Percentiles rank a stretch among this genome's conserved stretches.
phyloP scores from a whole-genome alignment of 2,797 vertebrate genomes.

The Nasua narica region DNA sequence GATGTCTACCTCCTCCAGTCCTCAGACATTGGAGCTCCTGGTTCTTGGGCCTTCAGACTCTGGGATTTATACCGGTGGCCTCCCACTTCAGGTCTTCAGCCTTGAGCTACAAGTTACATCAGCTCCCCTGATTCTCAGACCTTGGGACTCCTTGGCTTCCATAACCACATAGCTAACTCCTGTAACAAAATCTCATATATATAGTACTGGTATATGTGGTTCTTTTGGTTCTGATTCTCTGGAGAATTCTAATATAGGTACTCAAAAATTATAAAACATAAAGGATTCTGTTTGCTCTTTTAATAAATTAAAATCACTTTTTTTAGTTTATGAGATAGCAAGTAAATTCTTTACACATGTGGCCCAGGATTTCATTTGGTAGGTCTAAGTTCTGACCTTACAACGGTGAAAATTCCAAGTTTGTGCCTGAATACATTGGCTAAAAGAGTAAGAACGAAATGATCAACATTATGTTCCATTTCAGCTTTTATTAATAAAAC shows the following conservation, averaged over 20 bases:
- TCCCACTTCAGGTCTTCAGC: neutral
- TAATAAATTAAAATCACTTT: neutral
- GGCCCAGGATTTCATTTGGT: neutral
- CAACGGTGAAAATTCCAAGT: neutral
- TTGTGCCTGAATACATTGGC: neutral
- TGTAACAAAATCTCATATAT: neutral
- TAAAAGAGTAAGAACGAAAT: slow-evolving; percentile 23
- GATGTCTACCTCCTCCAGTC: neutral
- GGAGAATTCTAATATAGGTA: neutral
- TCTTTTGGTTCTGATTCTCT: neutral
- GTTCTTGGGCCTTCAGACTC: neutral
- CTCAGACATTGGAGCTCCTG: neutral
- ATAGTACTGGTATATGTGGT: neutral
- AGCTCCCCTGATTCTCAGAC: neutral
- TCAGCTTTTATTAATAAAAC: slow-evolving; percentile 62
- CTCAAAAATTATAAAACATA: neutral
- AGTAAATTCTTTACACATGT: neutral
- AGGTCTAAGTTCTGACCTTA: neutral
- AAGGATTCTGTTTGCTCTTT: neutral
- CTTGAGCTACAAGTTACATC: neutral
- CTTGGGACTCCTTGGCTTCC: neutral
- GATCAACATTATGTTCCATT: neutral
- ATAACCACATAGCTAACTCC: neutral
- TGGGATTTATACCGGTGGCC: neutral
- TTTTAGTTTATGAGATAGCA: neutral